Evolutionary conservation across 2,113 vertebrate genomes (phyloP).

Genomic region (Hippocampus barbouri): DNA sequence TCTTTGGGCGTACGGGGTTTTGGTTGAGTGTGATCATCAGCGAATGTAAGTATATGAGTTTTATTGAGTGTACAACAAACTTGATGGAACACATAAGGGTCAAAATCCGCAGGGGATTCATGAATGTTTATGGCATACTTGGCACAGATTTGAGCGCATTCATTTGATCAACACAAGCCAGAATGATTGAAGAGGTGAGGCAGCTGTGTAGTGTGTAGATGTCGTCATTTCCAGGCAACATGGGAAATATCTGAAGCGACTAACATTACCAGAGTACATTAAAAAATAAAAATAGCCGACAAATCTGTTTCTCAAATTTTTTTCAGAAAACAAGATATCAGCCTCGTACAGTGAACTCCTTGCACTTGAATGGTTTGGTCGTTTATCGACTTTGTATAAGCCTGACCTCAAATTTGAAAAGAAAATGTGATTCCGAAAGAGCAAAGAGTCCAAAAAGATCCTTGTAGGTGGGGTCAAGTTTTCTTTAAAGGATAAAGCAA

Average conservation of each 20-base stretch:
- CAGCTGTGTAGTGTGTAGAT: constrained; percentile 6
- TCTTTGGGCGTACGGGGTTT: constrained; percentile 11
- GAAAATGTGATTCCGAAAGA: not conserved
- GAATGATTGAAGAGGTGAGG: constrained; percentile 21
- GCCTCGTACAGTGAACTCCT: too few relatives aligned
- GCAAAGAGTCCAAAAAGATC: not conserved
- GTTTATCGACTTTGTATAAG: not conserved
- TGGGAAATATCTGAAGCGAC: not conserved
- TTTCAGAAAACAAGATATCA: too few relatives aligned
- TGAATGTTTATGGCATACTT: constrained; percentile 27
- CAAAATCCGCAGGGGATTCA: constrained; percentile 3
- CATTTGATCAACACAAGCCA: constrained; percentile 25
- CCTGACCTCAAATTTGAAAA: not conserved
- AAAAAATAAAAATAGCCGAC: not conserved
- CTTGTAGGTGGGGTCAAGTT: not conserved
- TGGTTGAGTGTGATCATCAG: constrained; percentile 22
- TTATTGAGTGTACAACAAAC: constrained; percentile 17
- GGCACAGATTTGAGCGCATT: constrained; percentile 24
- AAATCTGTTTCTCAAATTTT: not conserved
- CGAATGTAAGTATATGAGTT: constrained; percentile 16
- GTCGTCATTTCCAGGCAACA: not conserved
- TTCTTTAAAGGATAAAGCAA: not conserved
- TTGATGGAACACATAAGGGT: constrained; percentile 2
- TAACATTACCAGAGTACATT: not conserved
- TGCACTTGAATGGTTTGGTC: not conserved